phyloP scores from a whole-genome alignment of 2,888 invertebrate species.

The Drosophila limbata region DNA sequence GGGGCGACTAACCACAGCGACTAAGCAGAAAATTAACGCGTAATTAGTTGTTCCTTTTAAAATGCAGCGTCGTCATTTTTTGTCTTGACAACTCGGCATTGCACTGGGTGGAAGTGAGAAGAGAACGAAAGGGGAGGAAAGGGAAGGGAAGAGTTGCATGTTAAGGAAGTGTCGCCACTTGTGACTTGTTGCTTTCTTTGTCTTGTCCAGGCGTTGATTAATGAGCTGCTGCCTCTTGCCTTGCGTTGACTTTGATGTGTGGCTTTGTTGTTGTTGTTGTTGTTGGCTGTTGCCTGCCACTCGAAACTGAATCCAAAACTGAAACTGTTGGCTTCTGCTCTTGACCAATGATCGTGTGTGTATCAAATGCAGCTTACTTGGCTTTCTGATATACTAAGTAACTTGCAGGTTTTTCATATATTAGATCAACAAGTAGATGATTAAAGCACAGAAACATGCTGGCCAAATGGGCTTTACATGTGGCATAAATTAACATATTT shows the following conservation, averaged over 20 bases:
- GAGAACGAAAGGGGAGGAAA: too few relatives aligned
- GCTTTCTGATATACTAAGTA: slow-evolving; percentile 15
- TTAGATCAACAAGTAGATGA: slow-evolving; percentile 56
- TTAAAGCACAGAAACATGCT: slow-evolving; percentile 34
- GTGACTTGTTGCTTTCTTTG: slow-evolving; percentile 71
- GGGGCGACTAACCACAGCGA: slow-evolving; percentile 24
- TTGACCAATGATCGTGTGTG: slow-evolving; percentile 30
- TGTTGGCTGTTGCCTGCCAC: slow-evolving; percentile 15
- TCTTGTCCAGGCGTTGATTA: slow-evolving; percentile 66
- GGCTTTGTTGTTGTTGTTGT: slow-evolving; percentile 32
- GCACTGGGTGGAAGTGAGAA: neutral
- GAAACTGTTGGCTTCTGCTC: neutral
- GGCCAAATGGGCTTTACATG: neutral
- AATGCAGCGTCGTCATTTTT: slow-evolving; percentile 66
- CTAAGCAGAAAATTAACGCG: slow-evolving; percentile 76
- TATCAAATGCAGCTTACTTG: slow-evolving; percentile 44
- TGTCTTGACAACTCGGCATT: neutral
- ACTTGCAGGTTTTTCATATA: slow-evolving; percentile 41
- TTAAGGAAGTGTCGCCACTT: slow-evolving; percentile 73
- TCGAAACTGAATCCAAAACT: neutral
- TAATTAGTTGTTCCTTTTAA: slow-evolving; percentile 77
- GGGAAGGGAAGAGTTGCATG: slow-evolving; percentile 9
- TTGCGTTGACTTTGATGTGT: slow-evolving; percentile 65
- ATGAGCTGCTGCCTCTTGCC: slow-evolving; percentile 65
- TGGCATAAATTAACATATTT: neutral